These are phyloP conservation scores for Zaprionus capensis DNA, from an alignment of 1,140 invertebrate species.

Conservation along the genomic window DNA sequence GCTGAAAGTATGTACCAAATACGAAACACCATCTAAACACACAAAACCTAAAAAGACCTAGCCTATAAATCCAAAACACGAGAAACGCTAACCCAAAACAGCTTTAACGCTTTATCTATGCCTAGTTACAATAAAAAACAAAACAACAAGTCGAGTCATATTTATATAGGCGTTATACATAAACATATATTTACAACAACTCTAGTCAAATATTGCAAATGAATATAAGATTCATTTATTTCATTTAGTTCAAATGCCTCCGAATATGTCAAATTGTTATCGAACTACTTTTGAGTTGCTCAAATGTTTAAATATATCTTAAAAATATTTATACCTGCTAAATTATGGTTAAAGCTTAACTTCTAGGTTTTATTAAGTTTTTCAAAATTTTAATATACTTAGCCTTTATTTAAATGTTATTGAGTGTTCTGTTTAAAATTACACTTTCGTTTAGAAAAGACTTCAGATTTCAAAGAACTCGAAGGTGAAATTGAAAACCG, in stretches of 20 bases:
- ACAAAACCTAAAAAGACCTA: constrained; percentile 59
- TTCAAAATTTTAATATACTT: background rate
- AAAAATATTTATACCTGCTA: background rate
- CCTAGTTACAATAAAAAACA: constrained; percentile 58
- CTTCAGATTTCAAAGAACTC: background rate
- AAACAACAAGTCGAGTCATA: constrained; percentile 40
- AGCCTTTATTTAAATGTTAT: background rate
- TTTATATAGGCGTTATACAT: constrained; percentile 36
- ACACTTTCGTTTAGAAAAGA: background rate
- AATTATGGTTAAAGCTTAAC: background rate
- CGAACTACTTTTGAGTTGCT: constrained; percentile 54
- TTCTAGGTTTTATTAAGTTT: background rate
- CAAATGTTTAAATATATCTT: constrained; percentile 17
- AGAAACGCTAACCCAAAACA: constrained; percentile 61
- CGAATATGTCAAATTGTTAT: constrained; percentile 62
- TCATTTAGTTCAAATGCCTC: constrained; percentile 59
- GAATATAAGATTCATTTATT: constrained; percentile 10
- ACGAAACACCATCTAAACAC: constrained; percentile 52
- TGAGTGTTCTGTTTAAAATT: background rate
- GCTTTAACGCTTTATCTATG: constrained; percentile 73
- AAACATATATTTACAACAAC: constrained; percentile 66
- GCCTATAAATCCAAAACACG: constrained; percentile 38
- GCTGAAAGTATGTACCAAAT: constrained; percentile 74
- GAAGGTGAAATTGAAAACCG: background rate
- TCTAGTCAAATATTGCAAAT: constrained; percentile 56